Evolutionary conservation across 2,888 invertebrate genomes (phyloP).

Genomic region (Drosophila kokeensis): DNA sequence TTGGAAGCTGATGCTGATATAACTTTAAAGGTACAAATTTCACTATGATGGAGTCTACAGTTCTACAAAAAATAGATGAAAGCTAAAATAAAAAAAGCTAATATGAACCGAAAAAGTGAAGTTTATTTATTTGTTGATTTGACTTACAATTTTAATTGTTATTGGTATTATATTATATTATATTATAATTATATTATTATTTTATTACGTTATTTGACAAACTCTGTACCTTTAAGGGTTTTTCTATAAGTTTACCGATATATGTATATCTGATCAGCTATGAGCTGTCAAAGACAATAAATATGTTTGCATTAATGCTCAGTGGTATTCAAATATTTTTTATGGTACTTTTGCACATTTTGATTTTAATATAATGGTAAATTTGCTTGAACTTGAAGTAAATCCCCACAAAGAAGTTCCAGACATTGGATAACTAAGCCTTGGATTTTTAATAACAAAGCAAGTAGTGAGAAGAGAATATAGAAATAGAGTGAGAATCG

Average conservation of each 20-base stretch:
- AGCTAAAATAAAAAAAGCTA: too few relatives aligned
- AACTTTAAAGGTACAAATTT: neutral
- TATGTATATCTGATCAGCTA: neutral
- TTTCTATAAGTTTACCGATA: neutral
- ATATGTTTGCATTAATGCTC: neutral
- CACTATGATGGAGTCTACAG: accelerated
- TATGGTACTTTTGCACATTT: neutral
- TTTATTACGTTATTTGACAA: neutral
- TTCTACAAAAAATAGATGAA: too few relatives aligned
- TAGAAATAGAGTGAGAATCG: neutral
- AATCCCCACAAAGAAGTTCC: too few relatives aligned
- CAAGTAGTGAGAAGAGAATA: neutral
- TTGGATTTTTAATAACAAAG: neutral
- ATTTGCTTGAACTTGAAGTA: neutral
- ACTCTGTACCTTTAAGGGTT: neutral
- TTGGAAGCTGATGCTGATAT: neutral
- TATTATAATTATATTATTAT: too few relatives aligned
- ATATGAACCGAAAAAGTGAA: too few relatives aligned
- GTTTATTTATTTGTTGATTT: too few relatives aligned
- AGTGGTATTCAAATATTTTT: neutral
- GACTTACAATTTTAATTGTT: too few relatives aligned
- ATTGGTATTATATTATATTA: too few relatives aligned
- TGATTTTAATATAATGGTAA: neutral
- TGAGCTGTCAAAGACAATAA: neutral
- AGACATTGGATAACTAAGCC: neutral